Evolutionary conservation across 2,888 invertebrate species (phyloP), one percentile per base, ranked within the genome.

Genomic region (Salpingus planirostris): DNA sequence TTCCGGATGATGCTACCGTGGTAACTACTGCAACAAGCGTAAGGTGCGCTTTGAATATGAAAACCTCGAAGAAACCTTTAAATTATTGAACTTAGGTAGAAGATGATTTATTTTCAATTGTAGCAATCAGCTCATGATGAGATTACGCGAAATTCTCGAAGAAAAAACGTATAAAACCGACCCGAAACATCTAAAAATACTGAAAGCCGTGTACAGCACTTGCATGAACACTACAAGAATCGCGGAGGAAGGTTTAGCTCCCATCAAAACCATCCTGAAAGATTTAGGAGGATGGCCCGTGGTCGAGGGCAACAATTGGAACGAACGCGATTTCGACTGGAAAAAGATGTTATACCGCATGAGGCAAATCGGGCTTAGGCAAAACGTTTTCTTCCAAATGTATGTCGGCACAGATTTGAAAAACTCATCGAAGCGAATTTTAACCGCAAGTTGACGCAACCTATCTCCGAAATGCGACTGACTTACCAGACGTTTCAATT

Each of bases 151-250:
- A n/a, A n/a, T n/a, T n/a, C n/a, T n/a, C n/a, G n/a, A n/a, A n/a
- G 33, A 31, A 11, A 29, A 29, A 3, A 18, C 29, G 3, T 10
- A 23, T 8, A 49, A 46, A 3, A 48, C 54, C 7, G 64, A 66
- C 8, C 60, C 63, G 1, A 58, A 61, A 24, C 64, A 65, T 34
- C 62, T 66, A 40, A 61, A 59, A 31, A 46, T 67, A 33, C 61
- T 67, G 11, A 68, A 68, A 40, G 43, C 60, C 13, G 55, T 66
- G 13, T 50, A 42, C 29, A 37, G 39, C 10, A 36, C 42, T 3
- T 54, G 54, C 15, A 44, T 51, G 40, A 44, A 52, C 31, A 33
- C 33, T 12, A 38, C 37, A 1, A 29, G 37, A n/a, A 41, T 47
- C 7, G 31, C 33, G 32, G 39, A 42, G 8, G 38, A 42, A 3